Percentiles rank a stretch among this genome's conserved stretches.
Conservation (phyloP, 2,113 vertebrate genomes). For the Vulpes ferrilata region DNA sequence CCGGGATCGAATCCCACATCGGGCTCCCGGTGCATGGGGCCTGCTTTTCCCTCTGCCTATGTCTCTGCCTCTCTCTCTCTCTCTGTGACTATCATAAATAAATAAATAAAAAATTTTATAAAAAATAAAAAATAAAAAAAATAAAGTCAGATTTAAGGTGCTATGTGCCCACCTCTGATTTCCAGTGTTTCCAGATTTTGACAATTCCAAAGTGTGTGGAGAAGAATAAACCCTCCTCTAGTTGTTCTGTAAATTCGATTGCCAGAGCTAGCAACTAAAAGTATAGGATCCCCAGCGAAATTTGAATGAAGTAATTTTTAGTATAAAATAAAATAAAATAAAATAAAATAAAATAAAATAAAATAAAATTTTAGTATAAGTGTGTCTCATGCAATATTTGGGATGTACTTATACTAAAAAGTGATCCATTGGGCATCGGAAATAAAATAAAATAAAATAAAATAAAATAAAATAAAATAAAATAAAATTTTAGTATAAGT, state of each 20-base stretch:
- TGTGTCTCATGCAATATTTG: background rate
- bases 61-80: no score
- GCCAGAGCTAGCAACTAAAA: background rate
- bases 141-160: background rate
- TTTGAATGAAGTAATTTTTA: background rate
- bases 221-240: background rate
- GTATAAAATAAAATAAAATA: background rate
- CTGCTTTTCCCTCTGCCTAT: no score
- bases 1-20: no score
- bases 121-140: no score
- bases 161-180: no score
- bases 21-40: no score
- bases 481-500: background rate
- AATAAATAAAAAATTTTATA: no score
- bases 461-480: no score
- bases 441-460: background rate
- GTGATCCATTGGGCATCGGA: background rate
- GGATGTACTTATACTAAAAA: background rate
- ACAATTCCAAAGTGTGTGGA: background rate
- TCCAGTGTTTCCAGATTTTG: background rate
- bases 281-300: background rate
- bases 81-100: no score
- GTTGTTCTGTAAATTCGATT: constrained; percentile 58
- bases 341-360: background rate
- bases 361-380: background rate